phyloP scores from a whole-genome alignment of 2,888 invertebrate species.

The Coronaproctus castanopsis region DNA sequence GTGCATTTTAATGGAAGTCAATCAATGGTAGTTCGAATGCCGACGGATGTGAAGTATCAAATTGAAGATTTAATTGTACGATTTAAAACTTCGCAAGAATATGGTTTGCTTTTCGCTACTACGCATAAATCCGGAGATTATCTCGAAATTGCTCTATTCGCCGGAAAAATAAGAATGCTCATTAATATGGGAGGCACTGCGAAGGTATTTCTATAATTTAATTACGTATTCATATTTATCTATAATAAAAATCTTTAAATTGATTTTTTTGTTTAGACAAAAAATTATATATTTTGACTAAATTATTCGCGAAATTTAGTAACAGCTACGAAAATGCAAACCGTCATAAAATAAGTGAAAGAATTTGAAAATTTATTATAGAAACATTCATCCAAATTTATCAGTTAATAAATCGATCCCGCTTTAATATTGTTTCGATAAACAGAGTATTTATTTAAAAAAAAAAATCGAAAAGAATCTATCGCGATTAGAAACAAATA shows the following conservation, averaged over 20 bases:
- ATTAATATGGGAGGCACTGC: conserved; percentile 64
- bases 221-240: neutral
- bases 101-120: conserved; percentile 58
- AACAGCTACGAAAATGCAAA: too few species aligned
- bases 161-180: conserved; percentile 60
- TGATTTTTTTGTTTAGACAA: too few species aligned
- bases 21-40: conserved; percentile 53
- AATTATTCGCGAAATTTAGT: too few species aligned
- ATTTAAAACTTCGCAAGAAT: conserved; percentile 61
- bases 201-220: conserved; percentile 47
- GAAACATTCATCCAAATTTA: too few species aligned
- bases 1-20: conserved; percentile 75
- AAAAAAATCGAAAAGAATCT: too few species aligned
- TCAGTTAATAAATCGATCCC: too few species aligned
- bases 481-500: too few species aligned
- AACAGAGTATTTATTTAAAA: too few species aligned
- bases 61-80: conserved; percentile 74
- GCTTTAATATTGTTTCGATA: too few species aligned
- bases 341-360: too few species aligned
- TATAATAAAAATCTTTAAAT: neutral
- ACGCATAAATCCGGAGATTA: conserved; percentile 58
- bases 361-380: too few species aligned
- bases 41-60: conserved; percentile 58
- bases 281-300: too few species aligned
- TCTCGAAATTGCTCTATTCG: conserved; percentile 65